Percentiles rank a stretch among this genome's conserved stretches.
phyloP scores from a whole-genome alignment of 1,140 invertebrate genomes.

The Cyclargus thomasi region DNA sequence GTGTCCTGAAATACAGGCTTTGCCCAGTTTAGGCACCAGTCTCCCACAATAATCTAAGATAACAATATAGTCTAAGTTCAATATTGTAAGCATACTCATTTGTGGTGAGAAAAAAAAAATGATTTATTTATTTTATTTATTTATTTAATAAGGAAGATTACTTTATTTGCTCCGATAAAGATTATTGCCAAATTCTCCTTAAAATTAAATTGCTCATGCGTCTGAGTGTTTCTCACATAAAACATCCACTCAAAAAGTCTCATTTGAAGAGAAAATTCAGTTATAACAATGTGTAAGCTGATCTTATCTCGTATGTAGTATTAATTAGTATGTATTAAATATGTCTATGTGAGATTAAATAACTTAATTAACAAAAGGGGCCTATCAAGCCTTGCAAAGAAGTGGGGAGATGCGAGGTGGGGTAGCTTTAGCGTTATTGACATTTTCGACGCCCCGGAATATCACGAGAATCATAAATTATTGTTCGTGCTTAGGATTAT shows the following conservation, averaged over 20 bases:
- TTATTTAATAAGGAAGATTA: no score
- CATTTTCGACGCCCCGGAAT: neutral
- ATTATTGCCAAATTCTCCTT: no score
- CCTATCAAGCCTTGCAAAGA: neutral
- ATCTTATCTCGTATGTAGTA: neutral
- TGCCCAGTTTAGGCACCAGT: no score
- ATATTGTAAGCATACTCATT: no score
- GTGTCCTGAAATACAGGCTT: no score
- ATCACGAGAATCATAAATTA: neutral
- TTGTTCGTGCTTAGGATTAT: neutral
- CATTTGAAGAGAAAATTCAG: neutral
- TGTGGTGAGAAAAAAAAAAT: no score
- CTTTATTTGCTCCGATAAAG: no score
- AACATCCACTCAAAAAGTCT: neutral
- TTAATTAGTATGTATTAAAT: neutral
- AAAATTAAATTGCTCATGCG: no score
- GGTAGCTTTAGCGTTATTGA: neutral
- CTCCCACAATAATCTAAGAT: no score
- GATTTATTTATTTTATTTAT: no score
- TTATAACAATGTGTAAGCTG: neutral
- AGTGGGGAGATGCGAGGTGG: neutral
- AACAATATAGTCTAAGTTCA: no score
- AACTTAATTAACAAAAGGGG: constrained; percentile 3
- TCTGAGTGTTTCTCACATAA: neutral
- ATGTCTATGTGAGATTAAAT: neutral